Evolutionary conservation across 2,888 invertebrate genomes (phyloP), one percentile per base, ranked within the genome.

Genomic region (Melitaea athalia): DNA sequence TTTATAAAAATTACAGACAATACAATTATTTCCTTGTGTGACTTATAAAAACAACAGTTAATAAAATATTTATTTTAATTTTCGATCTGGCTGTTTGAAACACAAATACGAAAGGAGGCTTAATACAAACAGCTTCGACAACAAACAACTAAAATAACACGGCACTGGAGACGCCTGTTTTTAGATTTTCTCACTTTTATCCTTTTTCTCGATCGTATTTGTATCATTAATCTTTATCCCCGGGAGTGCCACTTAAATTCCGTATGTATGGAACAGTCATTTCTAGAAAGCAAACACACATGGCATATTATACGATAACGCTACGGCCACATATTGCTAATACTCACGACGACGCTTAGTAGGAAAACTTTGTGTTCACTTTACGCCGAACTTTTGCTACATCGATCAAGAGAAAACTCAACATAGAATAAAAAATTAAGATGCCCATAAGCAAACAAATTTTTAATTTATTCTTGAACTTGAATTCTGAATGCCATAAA

Each of bases 161-260:
- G 69, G 69, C 72, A 70, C 73, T 70, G 72, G 69, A 67, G 72
- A 68, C 70, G 70, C 64, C 73, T 74, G 71, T 75, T 75, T 75
- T 71, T 67, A 68, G 72, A 74, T 73, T 76, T 72, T 75, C 72
- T 68, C 69, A 72, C 72, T 69, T 70, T 66, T 61, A 72, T 72
- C 71, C 71, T 70, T 79, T 70, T 70, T 70, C 73, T 70, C 65
- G 67, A 76, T 75, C 77, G 72, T 75, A 77, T 77, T 74, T 69
- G 65, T 72, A 73, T 75, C 81, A 81, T 81, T 81, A 79, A 81
- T 81, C 81, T 81, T 77, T 77, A 77, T 79, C 66, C 73, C 68
- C 59, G 49, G 70, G 71, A 71, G 71, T 69, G 63, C 78, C 71
- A 68, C 74, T 76, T 71, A 73, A 71, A 71, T 71, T 73, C 65